Evolutionary conservation across 2,797 vertebrate genomes (phyloP), one percentile per base, ranked within the genome.

Genomic region (Urosaurus nigricauda): DNA sequence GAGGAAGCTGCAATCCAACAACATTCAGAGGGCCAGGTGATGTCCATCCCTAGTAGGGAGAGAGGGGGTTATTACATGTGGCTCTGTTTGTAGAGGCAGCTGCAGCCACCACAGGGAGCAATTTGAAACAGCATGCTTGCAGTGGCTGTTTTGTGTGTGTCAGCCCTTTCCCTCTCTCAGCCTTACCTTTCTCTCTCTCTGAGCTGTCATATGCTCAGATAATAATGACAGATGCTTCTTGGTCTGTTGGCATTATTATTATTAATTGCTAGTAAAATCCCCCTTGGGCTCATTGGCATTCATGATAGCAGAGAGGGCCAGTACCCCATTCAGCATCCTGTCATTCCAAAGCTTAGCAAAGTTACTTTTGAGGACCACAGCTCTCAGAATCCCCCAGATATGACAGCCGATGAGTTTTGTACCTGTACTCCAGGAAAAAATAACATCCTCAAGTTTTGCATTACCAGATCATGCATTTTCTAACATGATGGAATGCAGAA

Each of bases 201-300:
- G 82, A 88, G 51, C 81, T 71, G 47, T 71, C 87, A 79, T 40
- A 80, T 37, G 47, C 65, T 80, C 65, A 9, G 35, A 56, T 80
- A 71, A 68, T 17, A 80, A 73, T 80, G 78, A 87, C 63, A 87
- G 78, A 71, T 87, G 86, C 77, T 65, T 80, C 78, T 71, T 87
- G 37, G 63, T 70, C 71, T 60, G 13, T 47, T 83, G n/a, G 32
- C 63, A 83, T 70, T 75, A 37, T 82, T 74, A 58, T 83, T 83
- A 75, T 83, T 83, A 65, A 75, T 83, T 73, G 32, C 53, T 60
- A 75, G 84, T 56, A 60, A 43, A 75, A 68, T 65, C 58, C 16
- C 60, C 84, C 21, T 21, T 47, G 58, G 74, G 40, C 24, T 47
- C 37, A 43, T 82, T 47, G 85, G 75, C 75, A 56, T n/a, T 63